A percentile compares a stretch with the other conserved stretches of the same genome.
Evolutionary conservation across 2,797 vertebrate species (phyloP).

Genomic region (Pagetopsis macropterus): DNA sequence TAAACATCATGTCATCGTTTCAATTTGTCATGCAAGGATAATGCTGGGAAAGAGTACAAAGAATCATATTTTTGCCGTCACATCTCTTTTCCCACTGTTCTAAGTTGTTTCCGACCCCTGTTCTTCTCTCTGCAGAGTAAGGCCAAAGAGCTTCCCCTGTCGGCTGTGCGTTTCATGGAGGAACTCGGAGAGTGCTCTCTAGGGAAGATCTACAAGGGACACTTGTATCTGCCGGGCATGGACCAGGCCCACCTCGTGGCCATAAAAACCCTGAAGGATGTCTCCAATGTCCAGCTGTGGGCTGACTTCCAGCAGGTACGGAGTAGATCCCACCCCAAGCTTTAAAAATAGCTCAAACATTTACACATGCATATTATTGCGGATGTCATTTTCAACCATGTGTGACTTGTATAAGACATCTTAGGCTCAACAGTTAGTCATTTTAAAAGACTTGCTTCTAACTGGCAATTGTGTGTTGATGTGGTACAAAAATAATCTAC

Average conservation of each 20-base stretch:
- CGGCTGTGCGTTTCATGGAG: constrained; percentile 98
- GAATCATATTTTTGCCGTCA: constrained; percentile 19
- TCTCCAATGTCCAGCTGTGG: constrained; percentile 92
- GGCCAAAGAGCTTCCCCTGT: constrained; percentile 95
- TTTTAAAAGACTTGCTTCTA: constrained; percentile 6
- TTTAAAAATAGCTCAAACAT: background rate
- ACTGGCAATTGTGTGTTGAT: constrained; percentile 1
- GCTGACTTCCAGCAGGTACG: constrained; percentile 92
- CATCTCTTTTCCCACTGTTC: constrained; percentile 6
- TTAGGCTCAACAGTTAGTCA: background rate
- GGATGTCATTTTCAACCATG: background rate
- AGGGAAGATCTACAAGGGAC: constrained; percentile 98
- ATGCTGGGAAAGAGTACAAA: constrained; percentile 8
- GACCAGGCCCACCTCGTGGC: constrained; percentile 96
- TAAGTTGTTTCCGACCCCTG: background rate
- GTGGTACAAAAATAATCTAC: constrained; percentile 15
- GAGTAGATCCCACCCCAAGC: background rate
- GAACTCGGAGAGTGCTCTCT: constrained; percentile 93
- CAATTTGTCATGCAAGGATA: constrained; percentile 16
- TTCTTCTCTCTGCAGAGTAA: constrained; percentile 85
- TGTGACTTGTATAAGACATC: background rate
- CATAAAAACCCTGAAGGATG: constrained; percentile 96
- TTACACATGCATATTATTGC: background rate
- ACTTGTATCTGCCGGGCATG: constrained; percentile 97
- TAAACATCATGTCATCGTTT: constrained; percentile 24